Evolutionary conservation across 1,140 invertebrate genomes (phyloP).

Genomic region (Pteromalus puparum): DNA sequence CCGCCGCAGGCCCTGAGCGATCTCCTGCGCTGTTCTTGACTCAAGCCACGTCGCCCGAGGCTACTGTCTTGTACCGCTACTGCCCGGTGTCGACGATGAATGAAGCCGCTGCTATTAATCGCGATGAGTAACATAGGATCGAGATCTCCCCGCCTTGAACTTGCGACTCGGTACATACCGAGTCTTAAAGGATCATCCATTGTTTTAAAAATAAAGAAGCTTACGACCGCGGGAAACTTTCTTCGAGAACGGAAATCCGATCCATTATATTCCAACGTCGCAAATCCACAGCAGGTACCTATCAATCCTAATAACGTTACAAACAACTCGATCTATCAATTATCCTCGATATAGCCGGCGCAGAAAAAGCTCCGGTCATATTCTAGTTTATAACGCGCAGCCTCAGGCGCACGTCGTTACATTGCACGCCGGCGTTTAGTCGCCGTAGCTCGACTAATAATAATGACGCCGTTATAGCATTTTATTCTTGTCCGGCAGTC

Average conservation of each 20-base stretch:
- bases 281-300: neutral
- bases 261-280: no score
- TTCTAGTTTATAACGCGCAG: neutral
- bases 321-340: neutral
- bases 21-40: neutral
- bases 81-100: neutral
- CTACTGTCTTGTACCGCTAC: neutral
- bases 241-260: no score
- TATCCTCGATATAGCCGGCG: neutral
- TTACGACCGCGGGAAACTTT: no score
- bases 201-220: no score
- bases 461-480: conserved; percentile 20
- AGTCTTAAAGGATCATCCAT: neutral
- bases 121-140: neutral
- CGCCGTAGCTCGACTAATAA: neutral
- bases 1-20: neutral
- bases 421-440: neutral
- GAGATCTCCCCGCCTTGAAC: neutral
- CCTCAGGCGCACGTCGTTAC: neutral
- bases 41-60: neutral
- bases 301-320: neutral
- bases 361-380: neutral
- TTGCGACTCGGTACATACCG: neutral
- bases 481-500: conserved; percentile 31
- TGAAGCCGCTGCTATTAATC: neutral